Evolutionary conservation across 1,140 invertebrate species (phyloP).

Genomic region (Sminthurinus signatus): DNA sequence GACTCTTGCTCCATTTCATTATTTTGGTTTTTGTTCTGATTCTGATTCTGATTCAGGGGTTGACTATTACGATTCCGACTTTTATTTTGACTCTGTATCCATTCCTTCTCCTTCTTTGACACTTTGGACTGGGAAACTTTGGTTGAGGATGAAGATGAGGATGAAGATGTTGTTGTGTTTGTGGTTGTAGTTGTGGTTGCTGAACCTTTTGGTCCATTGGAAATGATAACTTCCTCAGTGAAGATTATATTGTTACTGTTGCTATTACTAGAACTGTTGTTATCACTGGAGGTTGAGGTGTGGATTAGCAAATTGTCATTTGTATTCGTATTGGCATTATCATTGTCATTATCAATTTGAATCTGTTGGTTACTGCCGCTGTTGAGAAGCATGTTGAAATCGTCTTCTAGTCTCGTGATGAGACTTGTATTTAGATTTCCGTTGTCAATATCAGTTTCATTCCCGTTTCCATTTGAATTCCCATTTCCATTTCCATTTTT

Average conservation of each 20-base stretch:
- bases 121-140: too few relatives aligned
- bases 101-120: too few relatives aligned
- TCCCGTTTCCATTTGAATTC: not conserved
- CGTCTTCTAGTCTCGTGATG: too few relatives aligned
- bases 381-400: too few relatives aligned
- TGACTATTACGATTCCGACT: not conserved
- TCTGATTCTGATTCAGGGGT: not conserved
- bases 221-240: constrained; percentile 27
- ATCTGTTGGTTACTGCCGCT: too few relatives aligned
- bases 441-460: not conserved
- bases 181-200: not conserved
- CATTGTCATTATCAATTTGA: constrained; percentile 14
- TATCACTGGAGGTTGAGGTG: constrained; percentile 8
- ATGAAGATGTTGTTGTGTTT: too few relatives aligned
- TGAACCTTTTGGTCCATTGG: too few relatives aligned
- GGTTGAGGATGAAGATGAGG: too few relatives aligned
- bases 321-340: not conserved
- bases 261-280: constrained; percentile 14
- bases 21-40: not conserved
- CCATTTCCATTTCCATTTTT: constrained; percentile 6
- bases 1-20: not conserved
- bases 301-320: not conserved
- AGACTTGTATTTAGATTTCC: too few relatives aligned
- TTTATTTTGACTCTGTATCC: not conserved
- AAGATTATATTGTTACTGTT: constrained; percentile 22